phyloP scores from a whole-genome alignment of 2,113 vertebrate genomes.

The Platysternon megacephalum region DNA sequence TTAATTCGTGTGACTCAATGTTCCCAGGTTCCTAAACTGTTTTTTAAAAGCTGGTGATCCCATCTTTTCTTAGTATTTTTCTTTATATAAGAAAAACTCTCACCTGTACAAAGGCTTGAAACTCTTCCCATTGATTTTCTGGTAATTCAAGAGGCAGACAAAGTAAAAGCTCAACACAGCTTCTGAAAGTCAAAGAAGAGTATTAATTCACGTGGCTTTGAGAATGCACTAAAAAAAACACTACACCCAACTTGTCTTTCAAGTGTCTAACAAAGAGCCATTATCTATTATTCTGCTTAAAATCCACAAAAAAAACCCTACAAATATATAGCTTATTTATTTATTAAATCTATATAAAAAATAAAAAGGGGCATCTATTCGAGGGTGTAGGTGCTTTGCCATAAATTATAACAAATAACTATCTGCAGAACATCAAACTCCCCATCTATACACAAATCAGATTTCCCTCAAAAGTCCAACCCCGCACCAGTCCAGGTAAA shows the following conservation, averaged over 20 bases:
- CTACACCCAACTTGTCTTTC: conserved; percentile 5
- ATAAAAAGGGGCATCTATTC: neutral
- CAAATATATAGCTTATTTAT: neutral
- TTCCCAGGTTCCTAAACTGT: neutral
- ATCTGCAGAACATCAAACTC: neutral
- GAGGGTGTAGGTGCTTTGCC: too few species aligned
- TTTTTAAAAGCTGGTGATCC: neutral
- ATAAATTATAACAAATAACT: neutral
- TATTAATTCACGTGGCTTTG: neutral
- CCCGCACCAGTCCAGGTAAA: neutral
- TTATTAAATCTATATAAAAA: neutral
- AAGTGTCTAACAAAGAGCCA: neutral
- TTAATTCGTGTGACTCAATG: neutral
- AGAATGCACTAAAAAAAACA: conserved; percentile 1
- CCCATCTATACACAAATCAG: neutral
- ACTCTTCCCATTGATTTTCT: conserved; percentile 87
- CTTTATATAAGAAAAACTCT: conserved; percentile 43
- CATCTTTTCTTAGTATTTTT: neutral
- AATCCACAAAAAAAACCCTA: neutral
- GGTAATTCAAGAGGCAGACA: conserved; percentile 91
- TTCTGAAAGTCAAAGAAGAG: conserved; percentile 81
- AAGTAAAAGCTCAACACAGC: conserved; percentile 93
- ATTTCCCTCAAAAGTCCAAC: neutral
- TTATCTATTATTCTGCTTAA: neutral
- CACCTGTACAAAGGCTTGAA: conserved; percentile 92